These are phyloP conservation scores for Drosophila flavopinicola DNA, from an alignment of 2,888 invertebrate genomes.

Conservation along the genomic window DNA sequence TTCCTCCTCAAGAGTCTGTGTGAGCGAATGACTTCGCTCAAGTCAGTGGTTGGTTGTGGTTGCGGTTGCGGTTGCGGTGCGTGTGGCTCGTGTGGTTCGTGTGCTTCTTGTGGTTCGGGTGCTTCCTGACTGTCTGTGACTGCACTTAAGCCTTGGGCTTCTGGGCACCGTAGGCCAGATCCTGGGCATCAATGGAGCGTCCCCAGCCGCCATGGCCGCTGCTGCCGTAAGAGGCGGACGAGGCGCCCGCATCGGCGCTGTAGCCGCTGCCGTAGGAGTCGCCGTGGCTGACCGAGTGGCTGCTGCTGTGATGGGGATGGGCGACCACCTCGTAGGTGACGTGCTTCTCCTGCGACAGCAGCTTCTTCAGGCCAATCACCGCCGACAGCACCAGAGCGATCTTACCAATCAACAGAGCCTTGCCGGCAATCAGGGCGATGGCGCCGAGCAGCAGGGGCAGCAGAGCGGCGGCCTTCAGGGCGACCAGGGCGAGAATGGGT, in stretches of 20 bases:
- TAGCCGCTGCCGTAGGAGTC: slow-evolving; percentile 87
- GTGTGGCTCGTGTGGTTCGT: slow-evolving; percentile 46
- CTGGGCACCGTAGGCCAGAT: slow-evolving; percentile 92
- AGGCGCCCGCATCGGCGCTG: slow-evolving; percentile 86
- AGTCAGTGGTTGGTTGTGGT: slow-evolving; percentile 48
- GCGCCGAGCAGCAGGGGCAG: slow-evolving; percentile 91
- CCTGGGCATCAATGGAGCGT: slow-evolving; percentile 90
- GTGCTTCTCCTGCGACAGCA: slow-evolving; percentile 92
- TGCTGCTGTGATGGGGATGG: slow-evolving; percentile 91
- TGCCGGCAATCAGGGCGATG: slow-evolving; percentile 93
- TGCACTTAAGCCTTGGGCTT: slow-evolving; percentile 85
- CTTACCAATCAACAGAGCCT: slow-evolving; percentile 93
- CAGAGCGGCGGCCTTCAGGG: slow-evolving; percentile 91
- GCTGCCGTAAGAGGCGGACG: slow-evolving; percentile 87
- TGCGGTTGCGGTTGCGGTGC: slow-evolving; percentile 18
- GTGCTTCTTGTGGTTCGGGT: slow-evolving; percentile 25
- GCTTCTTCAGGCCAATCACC: slow-evolving; percentile 93
- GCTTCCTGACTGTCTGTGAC: slow-evolving; percentile 38
- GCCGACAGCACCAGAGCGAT: slow-evolving; percentile 92
- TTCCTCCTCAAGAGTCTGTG: slow-evolving; percentile 64
- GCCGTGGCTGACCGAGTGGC: slow-evolving; percentile 88
- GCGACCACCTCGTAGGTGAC: slow-evolving; percentile 95
- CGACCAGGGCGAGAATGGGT: slow-evolving; percentile 90
- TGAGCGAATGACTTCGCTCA: slow-evolving; percentile 52
- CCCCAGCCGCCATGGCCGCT: slow-evolving; percentile 90